Evolutionary conservation across 2,113 vertebrate genomes (phyloP), one percentile per base, ranked within the genome.

Genomic region (Rhipidura dahli): DNA sequence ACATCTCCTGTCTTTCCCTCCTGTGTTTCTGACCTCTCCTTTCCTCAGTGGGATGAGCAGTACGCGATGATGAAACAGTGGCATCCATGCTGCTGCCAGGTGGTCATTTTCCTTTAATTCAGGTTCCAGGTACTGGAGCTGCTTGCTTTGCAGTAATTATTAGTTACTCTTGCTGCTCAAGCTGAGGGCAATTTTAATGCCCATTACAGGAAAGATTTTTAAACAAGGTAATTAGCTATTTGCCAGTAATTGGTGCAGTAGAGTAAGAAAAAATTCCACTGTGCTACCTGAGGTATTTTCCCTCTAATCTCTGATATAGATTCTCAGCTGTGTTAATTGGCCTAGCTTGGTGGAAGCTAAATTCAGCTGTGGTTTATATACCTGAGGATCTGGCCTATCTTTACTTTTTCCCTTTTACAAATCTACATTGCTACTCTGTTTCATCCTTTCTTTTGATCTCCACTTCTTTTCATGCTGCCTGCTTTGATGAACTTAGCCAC

Each of bases 141-240:
- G 15, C 22, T 64, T 84, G 56, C 37, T 93, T 90, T 93, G 83
- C 53, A 73, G 35, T 89, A 93, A 90, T 93, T 93, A 65, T 64
- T 73, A 53, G 53, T 85, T 94, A 40, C 65, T 84, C 65, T 89
- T 95, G 45, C 65, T 91, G 57, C 59, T 93, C 73, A 33, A 72
- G 57, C 20, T 76, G 88, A 87, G 73, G 70, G 31, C 40, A 59
- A 37, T 87, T 84, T 91, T 64, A 75, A 35, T 82, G 49, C 33
- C 24, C 5, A 13, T 78, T 82, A 68, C 9, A n/a, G 66, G 37
- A 71, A 75, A 65, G 57, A 28, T 76, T 83, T 95, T 79, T 79
- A 51, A 94, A 77, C 37, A 35, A 76, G 40, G 8, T 68, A 94
- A 94, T 79, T 68, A 78, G 13, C 51, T 78, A 28, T 82, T 90